phyloP scores from a whole-genome alignment of 2,888 invertebrate genomes.

The Ligdia adustata region DNA sequence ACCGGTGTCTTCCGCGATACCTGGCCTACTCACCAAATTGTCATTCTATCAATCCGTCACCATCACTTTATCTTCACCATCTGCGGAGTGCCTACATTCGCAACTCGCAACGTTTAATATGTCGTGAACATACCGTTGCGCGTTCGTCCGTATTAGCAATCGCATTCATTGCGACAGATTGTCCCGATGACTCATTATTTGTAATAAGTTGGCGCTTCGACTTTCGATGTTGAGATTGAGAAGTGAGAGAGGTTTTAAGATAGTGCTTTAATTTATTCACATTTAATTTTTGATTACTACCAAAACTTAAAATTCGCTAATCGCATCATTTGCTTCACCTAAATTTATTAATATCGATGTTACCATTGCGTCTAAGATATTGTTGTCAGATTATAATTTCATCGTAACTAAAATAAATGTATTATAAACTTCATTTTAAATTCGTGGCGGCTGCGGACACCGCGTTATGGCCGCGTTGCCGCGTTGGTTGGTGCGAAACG shows the following conservation, averaged over 20 bases:
- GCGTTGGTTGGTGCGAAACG: slow-evolving; percentile 60
- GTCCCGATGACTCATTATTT: slow-evolving; percentile 45
- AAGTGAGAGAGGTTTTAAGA: slow-evolving; percentile 1
- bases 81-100: slow-evolving; percentile 57
- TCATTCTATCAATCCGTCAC: slow-evolving; percentile 81
- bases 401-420: slow-evolving; percentile 29
- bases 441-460: slow-evolving; percentile 30
- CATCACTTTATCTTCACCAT: slow-evolving; percentile 73
- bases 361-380: slow-evolving; percentile 7
- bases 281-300: no score
- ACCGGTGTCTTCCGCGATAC: slow-evolving; percentile 72
- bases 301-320: no score
- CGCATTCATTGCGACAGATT: slow-evolving; percentile 51
- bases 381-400: slow-evolving; percentile 10
- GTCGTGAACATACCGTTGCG: slow-evolving; percentile 59
- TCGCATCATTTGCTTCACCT: no score
- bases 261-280: slow-evolving; percentile 9
- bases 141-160: slow-evolving; percentile 54
- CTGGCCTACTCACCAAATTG: slow-evolving; percentile 82
- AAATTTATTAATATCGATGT: no score
- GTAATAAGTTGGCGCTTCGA: slow-evolving; percentile 32
- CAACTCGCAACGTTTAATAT: slow-evolving; percentile 52
- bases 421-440: slow-evolving; percentile 32
- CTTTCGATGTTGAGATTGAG: slow-evolving; percentile 23
- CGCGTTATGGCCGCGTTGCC: no score